A percentile compares a stretch with the other conserved stretches of the same genome.
Evolutionary conservation across 2,888 invertebrate species (phyloP).

Genomic region (Gastrophysa polygoni): DNA sequence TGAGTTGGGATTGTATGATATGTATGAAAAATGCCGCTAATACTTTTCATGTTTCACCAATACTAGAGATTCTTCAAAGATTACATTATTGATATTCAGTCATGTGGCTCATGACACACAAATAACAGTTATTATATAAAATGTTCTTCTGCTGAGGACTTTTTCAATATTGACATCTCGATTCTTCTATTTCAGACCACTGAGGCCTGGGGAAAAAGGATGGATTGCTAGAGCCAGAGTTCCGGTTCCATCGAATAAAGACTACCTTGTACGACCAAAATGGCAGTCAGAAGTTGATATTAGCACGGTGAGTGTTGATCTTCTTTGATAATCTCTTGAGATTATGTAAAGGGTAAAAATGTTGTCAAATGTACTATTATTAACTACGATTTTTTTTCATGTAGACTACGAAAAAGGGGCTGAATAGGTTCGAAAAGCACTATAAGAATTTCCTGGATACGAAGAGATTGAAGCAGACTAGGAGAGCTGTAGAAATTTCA

Average conservation of each 20-base stretch:
- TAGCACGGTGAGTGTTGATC: conserved; percentile 66
- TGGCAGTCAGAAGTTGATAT: conserved; percentile 89
- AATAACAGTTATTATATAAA: no score
- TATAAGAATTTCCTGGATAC: conserved; percentile 89
- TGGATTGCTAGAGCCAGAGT: conserved; percentile 96
- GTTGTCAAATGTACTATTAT: no score
- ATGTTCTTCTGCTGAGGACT: no score
- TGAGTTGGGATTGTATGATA: no score
- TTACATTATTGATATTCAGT: no score
- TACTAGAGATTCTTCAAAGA: no score
- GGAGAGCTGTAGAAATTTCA: conserved; percentile 91
- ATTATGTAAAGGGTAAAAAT: no score
- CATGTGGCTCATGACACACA: no score
- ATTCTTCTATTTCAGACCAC: conserved; percentile 60
- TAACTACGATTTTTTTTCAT: background rate
- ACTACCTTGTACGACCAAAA: conserved; percentile 93
- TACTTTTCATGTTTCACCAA: no score
- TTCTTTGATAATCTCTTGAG: conserved; percentile 12
- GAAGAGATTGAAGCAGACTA: conserved; percentile 77
- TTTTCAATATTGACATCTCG: background rate
- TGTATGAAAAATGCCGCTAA: no score
- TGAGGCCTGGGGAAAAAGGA: conserved; percentile 93
- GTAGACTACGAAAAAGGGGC: conserved; percentile 72
- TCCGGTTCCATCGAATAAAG: conserved; percentile 93
- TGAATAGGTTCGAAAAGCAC: conserved; percentile 91